Base-by-base conservation (phyloP, 2,888 invertebrate genomes). In the Megalurothrips usitatus region DNA sequence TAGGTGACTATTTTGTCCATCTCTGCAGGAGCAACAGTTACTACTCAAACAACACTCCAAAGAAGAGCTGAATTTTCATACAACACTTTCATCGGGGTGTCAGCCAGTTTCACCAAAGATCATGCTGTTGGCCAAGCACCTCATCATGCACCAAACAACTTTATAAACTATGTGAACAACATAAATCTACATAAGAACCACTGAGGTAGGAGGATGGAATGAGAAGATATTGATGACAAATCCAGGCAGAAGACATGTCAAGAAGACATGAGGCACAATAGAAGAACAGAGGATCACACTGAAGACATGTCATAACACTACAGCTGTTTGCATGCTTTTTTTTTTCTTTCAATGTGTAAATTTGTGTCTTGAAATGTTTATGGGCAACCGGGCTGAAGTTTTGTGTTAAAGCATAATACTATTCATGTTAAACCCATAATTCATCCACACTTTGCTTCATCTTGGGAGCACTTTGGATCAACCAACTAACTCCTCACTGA, bases 251-350 rank as follows among this genome's bases (percentile, higher is more conserved):
- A 75, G 68, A 75, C 26, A 26, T 26, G 4, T 75, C 11, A 75
- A 75, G 68, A 75, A 75, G 68, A 75, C 9, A 9, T 26, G 68
- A 26, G 68, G 23, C 68, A 75, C 68, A 26, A 26, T 23, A 23
- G 68, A 75, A 75, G 68, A 75, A 75, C 2, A 75, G 12, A 75
- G 68, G 68, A 75, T 75, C 9, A 75, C 68, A 75, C 26, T 9
- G 68, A 75, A 75, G 68, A 75, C 68, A 26, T 26, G 26, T 26
- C 68, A 75, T 75, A 26, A 75, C 68, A 75, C 26, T 26, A 75
- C 68, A 75, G 68, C 68, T 75, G 68, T 75, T n/a, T 75, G 68
- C 68, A 75, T 75, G 68, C 68, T 75, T 75, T 26, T 75, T 75
- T 75, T 26, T 26, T 75, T 75, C 26, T 75, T 75, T 75, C 68